Evolutionary conservation across 2,888 invertebrate species (phyloP).

Genomic region (Drosophila nr. fundita): DNA sequence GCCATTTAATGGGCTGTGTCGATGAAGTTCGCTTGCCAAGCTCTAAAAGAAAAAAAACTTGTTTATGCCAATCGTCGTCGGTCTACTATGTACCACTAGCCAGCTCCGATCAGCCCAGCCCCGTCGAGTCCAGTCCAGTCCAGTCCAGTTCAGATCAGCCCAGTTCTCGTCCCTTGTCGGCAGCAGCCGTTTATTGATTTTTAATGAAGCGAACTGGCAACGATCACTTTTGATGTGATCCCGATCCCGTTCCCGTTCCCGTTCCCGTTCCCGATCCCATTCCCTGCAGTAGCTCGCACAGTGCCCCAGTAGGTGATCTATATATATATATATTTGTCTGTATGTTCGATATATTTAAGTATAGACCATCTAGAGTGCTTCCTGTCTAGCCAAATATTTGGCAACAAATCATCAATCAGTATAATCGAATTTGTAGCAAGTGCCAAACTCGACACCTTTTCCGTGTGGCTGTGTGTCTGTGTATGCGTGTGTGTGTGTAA

Average conservation of each 20-base stretch:
- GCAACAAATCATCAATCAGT: slow-evolving; percentile 75
- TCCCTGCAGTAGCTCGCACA: slow-evolving; percentile 19
- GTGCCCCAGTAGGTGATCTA: neutral
- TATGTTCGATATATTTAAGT: neutral
- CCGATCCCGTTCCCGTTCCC: slow-evolving; percentile 1
- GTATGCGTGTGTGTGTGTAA: neutral
- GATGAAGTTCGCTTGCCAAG: slow-evolving; percentile 9
- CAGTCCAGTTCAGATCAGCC: neutral
- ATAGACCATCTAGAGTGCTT: slow-evolving; percentile 27
- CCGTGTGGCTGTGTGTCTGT: neutral
- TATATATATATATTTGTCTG: neutral
- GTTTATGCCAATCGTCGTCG: slow-evolving; percentile 19
- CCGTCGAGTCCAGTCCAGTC: neutral
- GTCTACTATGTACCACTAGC: slow-evolving; percentile 17
- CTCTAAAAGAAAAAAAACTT: slow-evolving; percentile 17
- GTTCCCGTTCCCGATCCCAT: slow-evolving; percentile 2
- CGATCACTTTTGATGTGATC: slow-evolving; percentile 59
- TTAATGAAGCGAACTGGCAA: slow-evolving; percentile 80
- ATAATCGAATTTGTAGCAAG: slow-evolving; percentile 48
- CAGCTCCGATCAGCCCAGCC: neutral
- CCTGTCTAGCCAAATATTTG: slow-evolving; percentile 74
- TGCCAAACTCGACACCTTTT: slow-evolving; percentile 60
- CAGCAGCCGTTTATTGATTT: slow-evolving; percentile 81
- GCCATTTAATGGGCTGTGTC: slow-evolving; percentile 62
- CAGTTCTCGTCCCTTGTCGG: slow-evolving; percentile 7